Evolutionary conservation across 2,888 invertebrate species (phyloP).

Genomic region (Macrophya annulata): DNA sequence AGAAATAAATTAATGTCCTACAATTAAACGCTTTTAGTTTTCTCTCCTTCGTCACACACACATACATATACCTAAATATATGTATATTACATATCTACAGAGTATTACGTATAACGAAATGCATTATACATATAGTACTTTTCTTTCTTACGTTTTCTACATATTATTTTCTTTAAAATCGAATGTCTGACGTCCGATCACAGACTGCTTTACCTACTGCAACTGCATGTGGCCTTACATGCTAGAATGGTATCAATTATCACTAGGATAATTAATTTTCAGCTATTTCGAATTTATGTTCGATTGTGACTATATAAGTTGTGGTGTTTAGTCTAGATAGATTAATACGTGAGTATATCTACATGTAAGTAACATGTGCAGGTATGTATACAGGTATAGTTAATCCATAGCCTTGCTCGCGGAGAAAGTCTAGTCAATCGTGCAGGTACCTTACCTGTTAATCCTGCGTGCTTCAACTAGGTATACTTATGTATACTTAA

Average conservation of each 20-base stretch:
- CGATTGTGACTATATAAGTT: neutral
- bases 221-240: neutral
- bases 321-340: neutral
- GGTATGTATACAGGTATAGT: neutral
- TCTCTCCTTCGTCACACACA: neutral
- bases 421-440: conserved; percentile 51
- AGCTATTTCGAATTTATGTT: neutral
- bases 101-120: neutral
- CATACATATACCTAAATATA: neutral
- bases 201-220: neutral
- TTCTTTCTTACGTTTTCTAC: neutral
- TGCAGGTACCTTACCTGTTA: conserved; percentile 30
- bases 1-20: conserved; percentile 4
- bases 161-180: neutral
- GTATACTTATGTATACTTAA: neutral
- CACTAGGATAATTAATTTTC: neutral
- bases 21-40: conserved; percentile 16
- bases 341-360: neutral
- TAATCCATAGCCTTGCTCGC: conserved; percentile 38
- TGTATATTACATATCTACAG: no score
- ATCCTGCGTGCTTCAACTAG: conserved; percentile 5
- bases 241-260: neutral
- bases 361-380: neutral
- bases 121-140: neutral
- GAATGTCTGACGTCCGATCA: no score